A percentile compares a stretch with the other conserved stretches of the same genome.
Conservation (phyloP, 2,113 vertebrate genomes). For the Struthio camelus region DNA sequence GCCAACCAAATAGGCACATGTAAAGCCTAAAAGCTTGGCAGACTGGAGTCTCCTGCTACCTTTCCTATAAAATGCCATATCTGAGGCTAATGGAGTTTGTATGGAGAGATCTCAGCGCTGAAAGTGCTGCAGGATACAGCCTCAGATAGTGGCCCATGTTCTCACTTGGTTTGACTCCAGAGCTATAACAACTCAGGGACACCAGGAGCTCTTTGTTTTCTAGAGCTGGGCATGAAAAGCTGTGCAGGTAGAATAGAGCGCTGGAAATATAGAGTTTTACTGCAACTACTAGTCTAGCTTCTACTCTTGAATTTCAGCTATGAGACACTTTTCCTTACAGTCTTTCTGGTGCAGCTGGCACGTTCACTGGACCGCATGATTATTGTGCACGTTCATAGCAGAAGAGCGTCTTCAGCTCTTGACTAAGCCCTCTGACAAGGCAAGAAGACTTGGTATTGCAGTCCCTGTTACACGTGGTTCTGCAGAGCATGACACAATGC, state of each 20-base stretch:
- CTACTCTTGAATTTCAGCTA: not conserved
- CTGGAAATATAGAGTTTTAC: not conserved
- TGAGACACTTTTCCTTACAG: not conserved
- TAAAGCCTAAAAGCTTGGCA: not conserved
- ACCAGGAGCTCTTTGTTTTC: not conserved
- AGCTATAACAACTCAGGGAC: not conserved
- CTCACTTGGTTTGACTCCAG: not conserved
- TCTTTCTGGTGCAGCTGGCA: not conserved
- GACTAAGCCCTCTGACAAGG: not conserved
- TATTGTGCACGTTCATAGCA: not conserved
- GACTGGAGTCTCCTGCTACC: not conserved
- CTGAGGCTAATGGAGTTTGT: not conserved
- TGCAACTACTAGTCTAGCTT: not conserved
- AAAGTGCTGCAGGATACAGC: not conserved
- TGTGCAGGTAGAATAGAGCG: not conserved
- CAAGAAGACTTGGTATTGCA: not conserved
- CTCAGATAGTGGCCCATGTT: not conserved
- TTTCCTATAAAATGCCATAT: not conserved
- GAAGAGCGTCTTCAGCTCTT: not conserved
- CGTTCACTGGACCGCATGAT: fast-evolving
- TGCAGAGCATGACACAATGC: not conserved
- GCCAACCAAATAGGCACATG: not conserved
- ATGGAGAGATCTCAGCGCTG: not conserved
- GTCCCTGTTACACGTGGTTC: not conserved
- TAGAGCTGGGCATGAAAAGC: not conserved